Conservation (phyloP, 92 coral and sea anemone species). For the Paragorgia papillata region DNA sequence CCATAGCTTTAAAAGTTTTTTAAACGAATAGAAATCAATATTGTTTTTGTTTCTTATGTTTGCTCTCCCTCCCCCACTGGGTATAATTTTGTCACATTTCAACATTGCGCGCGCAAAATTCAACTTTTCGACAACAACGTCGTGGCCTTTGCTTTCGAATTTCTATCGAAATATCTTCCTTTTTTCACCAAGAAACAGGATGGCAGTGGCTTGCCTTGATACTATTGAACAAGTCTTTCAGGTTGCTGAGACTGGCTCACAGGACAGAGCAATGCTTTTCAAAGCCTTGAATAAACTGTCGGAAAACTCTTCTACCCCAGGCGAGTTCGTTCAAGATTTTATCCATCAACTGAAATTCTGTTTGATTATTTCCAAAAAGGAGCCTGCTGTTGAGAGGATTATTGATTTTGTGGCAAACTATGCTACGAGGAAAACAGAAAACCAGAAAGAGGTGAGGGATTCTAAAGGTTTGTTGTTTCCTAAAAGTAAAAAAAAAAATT, state of each 20-base stretch:
- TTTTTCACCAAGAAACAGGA: not conserved
- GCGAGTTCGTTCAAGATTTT: conserved; percentile 74
- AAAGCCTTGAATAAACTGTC: conserved; percentile 71
- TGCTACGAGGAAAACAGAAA: conserved; percentile 60
- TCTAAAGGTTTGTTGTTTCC: too few species aligned
- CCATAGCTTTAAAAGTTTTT: too few species aligned
- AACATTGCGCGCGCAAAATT: conserved; percentile 41
- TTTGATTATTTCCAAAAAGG: conserved; percentile 77
- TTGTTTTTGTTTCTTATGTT: too few species aligned
- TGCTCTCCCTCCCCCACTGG: not conserved
- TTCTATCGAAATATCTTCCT: conserved; percentile 2
- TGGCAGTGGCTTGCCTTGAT: conserved; percentile 41
- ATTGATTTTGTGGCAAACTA: conserved; percentile 86
- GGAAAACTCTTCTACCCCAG: conserved; percentile 46
- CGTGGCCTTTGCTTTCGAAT: not conserved
- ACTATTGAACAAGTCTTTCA: conserved; percentile 72
- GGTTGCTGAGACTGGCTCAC: conserved; percentile 81
- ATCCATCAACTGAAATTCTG: conserved; percentile 72
- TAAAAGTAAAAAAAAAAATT: too few species aligned
- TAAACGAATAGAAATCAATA: too few species aligned
- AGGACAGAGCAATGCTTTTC: conserved; percentile 64
- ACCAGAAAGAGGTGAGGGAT: conserved; percentile 41
- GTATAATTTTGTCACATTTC: too few species aligned
- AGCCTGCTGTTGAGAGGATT: conserved; percentile 83
- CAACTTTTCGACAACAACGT: too few species aligned